Conservation (phyloP, 2,113 vertebrate species). For the Castor canadensis region DNA sequence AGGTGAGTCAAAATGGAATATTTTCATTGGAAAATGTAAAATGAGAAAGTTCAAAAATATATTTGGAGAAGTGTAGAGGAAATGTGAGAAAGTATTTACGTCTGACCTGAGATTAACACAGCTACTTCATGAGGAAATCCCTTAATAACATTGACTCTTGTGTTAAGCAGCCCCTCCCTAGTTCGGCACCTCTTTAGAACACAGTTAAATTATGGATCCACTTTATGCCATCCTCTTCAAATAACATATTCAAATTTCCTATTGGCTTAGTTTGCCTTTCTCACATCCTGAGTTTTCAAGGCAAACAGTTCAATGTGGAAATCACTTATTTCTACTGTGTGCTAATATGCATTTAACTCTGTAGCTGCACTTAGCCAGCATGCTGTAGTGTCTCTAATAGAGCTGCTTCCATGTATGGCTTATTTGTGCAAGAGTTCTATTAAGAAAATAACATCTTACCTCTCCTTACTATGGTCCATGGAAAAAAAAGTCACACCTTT, state of each 20-base stretch:
- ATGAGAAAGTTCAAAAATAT: neutral
- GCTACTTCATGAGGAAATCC: neutral
- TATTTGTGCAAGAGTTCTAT: neutral
- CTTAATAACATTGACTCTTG: neutral
- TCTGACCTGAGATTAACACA: neutral
- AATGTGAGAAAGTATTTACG: neutral
- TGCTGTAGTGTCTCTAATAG: neutral
- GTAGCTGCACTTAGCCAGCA: neutral
- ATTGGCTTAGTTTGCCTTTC: neutral
- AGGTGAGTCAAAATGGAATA: neutral
- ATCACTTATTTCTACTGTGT: neutral
- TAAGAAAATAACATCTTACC: neutral
- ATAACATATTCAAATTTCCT: conserved; percentile 9
- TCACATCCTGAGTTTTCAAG: conserved; percentile 45
- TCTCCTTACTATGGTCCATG: neutral
- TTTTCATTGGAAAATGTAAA: neutral
- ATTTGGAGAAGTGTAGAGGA: neutral
- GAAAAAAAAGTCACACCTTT: neutral
- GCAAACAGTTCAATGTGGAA: neutral
- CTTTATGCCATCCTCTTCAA: neutral
- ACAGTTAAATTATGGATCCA: neutral
- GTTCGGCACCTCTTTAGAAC: neutral
- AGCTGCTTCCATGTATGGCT: neutral
- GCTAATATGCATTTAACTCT: neutral
- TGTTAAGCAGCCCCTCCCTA: neutral